Conservation (phyloP, 1,140 invertebrate species). For the Calephelis nemesis region DNA sequence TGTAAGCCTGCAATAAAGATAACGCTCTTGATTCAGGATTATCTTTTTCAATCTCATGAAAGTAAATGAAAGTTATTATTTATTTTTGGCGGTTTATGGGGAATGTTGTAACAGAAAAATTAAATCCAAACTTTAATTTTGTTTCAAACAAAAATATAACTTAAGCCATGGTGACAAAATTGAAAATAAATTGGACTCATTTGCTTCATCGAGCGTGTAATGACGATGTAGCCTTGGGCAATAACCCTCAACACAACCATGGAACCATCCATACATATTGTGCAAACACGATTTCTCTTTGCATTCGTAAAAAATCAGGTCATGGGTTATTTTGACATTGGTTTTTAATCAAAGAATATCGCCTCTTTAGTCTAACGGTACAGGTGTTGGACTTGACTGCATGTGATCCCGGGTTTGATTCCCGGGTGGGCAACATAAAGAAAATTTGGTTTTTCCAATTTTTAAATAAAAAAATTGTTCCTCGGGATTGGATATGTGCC, state of each 20-base stretch:
- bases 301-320: conserved; percentile 11
- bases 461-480: no score
- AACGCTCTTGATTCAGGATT: no score
- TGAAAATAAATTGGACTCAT: background rate
- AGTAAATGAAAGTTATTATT: background rate
- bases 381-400: no score
- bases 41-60: no score
- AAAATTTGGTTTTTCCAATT: no score
- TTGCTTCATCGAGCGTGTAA: conserved; percentile 4
- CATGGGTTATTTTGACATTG: conserved; percentile 8
- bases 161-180: background rate
- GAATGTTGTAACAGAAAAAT: background rate
- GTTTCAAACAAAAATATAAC: background rate
- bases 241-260: background rate
- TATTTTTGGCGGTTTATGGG: no score
- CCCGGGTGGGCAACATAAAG: no score
- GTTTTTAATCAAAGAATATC: conserved; percentile 2
- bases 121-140: background rate
- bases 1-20: no score
- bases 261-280: conserved; percentile 4
- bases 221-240: background rate
- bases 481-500: no score
- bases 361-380: no score
- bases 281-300: conserved; percentile 7
- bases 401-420: no score